Evolutionary conservation across 2,888 invertebrate genomes (phyloP).

Genomic region (Ditula angustiorana): DNA sequence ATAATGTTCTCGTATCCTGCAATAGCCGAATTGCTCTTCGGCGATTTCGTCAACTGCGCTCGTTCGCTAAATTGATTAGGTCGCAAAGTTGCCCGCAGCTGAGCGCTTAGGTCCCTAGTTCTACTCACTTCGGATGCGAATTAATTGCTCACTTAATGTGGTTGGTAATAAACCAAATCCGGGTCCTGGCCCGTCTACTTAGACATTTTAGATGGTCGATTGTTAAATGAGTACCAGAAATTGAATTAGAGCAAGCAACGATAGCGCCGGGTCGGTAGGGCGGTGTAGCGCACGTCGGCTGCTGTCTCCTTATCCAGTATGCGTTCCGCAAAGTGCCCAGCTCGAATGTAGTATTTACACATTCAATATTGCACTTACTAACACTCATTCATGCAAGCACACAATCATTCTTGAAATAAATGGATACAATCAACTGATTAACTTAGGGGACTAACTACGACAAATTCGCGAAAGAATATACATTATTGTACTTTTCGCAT

Average conservation of each 20-base stretch:
- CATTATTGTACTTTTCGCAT: too few relatives aligned
- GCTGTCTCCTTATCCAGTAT: constrained; percentile 50
- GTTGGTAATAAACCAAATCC: constrained; percentile 74
- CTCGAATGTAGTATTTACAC: constrained; percentile 42
- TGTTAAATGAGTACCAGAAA: constrained; percentile 72
- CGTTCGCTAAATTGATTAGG: constrained; percentile 62
- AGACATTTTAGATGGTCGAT: constrained; percentile 68
- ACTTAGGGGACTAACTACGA: neutral
- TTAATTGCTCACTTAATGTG: constrained; percentile 73
- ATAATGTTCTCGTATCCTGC: neutral
- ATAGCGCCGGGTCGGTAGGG: constrained; percentile 42
- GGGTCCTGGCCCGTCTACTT: constrained; percentile 71
- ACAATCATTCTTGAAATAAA: neutral
- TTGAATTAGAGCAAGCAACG: constrained; percentile 68
- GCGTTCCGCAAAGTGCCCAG: constrained; percentile 46
- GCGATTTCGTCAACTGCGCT: constrained; percentile 48
- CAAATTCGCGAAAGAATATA: neutral
- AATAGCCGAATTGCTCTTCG: constrained; percentile 7
- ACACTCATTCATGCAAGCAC: constrained; percentile 9
- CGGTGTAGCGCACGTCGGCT: constrained; percentile 36
- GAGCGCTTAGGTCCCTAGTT: constrained; percentile 66
- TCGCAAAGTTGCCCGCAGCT: constrained; percentile 61
- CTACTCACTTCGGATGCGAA: constrained; percentile 64
- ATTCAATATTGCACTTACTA: constrained; percentile 11
- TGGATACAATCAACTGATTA: neutral